Evolutionary conservation across 2,113 vertebrate genomes (phyloP).

Genomic region (Panthera leo): DNA sequence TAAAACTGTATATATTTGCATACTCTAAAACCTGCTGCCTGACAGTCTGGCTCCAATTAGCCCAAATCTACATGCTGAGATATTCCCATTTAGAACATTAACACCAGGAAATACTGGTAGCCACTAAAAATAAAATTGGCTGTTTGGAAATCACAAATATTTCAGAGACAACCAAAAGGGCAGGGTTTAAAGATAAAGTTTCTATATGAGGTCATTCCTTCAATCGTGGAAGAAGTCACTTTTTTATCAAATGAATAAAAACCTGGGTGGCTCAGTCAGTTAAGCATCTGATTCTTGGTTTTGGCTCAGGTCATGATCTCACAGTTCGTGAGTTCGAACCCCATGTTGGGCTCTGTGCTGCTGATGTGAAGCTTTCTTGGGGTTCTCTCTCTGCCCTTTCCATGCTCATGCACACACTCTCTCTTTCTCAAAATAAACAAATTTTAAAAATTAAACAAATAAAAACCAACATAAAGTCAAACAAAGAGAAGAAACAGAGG

Average conservation of each 20-base stretch:
- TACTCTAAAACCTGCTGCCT: neutral
- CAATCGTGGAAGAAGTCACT: neutral
- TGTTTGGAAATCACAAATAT: neutral
- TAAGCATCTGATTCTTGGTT: too few species aligned
- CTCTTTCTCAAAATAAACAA: too few species aligned
- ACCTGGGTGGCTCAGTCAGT: too few species aligned
- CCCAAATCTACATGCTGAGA: neutral
- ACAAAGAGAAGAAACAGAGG: neutral
- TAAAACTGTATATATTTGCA: neutral
- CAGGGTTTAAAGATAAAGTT: neutral
- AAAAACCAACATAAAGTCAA: too few species aligned
- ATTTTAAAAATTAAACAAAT: too few species aligned
- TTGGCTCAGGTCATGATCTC: too few species aligned
- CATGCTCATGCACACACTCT: too few species aligned
- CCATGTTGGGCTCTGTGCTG: too few species aligned
- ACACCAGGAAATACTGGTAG: neutral
- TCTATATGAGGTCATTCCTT: neutral
- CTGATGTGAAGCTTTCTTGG: too few species aligned
- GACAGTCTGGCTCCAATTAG: neutral
- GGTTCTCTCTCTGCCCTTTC: too few species aligned
- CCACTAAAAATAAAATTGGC: neutral
- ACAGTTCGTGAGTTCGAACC: too few species aligned
- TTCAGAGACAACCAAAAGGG: neutral
- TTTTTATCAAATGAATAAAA: neutral
- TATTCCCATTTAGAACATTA: neutral